These are phyloP conservation scores for Trachythela sp. DNA, from an alignment of 64 coral and sea anemone species.

Conservation along the genomic window DNA sequence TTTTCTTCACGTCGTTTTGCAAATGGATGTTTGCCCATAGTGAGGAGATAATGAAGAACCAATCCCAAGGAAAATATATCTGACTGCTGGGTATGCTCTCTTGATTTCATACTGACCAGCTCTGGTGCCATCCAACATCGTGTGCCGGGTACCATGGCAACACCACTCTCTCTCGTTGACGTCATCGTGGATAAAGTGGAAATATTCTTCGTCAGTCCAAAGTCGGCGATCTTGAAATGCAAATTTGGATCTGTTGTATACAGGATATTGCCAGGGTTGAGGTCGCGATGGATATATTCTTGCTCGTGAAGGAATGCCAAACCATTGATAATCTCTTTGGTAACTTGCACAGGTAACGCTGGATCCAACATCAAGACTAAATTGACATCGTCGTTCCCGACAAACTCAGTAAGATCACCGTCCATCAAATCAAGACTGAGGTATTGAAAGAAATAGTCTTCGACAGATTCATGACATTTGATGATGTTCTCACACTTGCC, in stretches of 20 bases:
- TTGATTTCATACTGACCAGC: neutral
- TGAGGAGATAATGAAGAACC: neutral
- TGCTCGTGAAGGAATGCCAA: neutral
- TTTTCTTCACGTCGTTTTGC: neutral
- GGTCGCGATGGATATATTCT: conserved; percentile 39
- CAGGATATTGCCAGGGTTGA: conserved; percentile 26
- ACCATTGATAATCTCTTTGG: neutral
- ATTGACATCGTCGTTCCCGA: neutral
- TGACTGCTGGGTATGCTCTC: neutral
- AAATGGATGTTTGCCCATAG: conserved; percentile 22
- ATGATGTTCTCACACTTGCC: too few relatives aligned
- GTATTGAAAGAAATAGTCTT: too few relatives aligned
- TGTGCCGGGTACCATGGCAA: conserved; percentile 15
- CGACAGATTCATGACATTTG: too few relatives aligned
- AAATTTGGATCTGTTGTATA: too few relatives aligned
- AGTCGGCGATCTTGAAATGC: neutral
- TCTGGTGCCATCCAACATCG: conserved; percentile 32
- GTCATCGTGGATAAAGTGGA: neutral
- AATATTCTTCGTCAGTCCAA: conserved; percentile 30
- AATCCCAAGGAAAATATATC: neutral
- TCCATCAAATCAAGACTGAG: too few relatives aligned
- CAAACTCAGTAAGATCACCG: too few relatives aligned
- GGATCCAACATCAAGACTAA: neutral
- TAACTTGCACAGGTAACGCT: neutral
- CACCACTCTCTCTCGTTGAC: neutral